Evolutionary conservation across 1,140 invertebrate species (phyloP).

Genomic region (Diploscapter pachys): DNA sequence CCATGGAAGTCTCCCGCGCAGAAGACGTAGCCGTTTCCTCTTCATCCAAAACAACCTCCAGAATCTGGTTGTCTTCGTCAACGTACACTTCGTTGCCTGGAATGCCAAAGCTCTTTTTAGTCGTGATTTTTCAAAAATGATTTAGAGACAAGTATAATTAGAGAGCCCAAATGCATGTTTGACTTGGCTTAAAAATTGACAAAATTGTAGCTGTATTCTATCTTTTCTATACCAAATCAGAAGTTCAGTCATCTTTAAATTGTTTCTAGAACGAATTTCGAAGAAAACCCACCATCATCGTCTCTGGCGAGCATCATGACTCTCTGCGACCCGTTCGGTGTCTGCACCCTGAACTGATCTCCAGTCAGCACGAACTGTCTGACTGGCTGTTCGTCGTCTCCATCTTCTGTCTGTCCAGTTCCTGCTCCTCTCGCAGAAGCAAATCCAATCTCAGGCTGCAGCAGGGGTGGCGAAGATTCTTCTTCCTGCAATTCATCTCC

Average conservation of each 20-base stretch:
- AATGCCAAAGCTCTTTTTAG: conserved; percentile 11
- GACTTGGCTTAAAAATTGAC: too few relatives aligned
- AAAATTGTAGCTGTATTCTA: too few relatives aligned
- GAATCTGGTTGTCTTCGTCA: conserved; percentile 25
- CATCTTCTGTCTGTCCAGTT: not conserved
- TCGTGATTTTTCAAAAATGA: not conserved
- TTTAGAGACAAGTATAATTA: too few relatives aligned
- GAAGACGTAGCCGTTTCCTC: not conserved
- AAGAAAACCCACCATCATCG: not conserved
- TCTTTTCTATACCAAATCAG: not conserved
- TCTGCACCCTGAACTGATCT: too few relatives aligned
- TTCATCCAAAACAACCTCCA: conserved; percentile 13
- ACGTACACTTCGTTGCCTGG: conserved; percentile 27
- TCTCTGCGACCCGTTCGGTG: not conserved
- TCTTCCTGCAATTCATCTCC: too few relatives aligned
- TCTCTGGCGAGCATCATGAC: not conserved
- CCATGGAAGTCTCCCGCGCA: not conserved
- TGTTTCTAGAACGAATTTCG: conserved; percentile 1
- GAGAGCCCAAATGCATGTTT: too few relatives aligned
- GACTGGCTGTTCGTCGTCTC: not conserved
- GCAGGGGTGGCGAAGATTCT: too few relatives aligned
- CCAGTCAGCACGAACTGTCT: not conserved
- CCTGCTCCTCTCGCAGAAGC: not conserved
- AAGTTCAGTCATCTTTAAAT: not conserved
- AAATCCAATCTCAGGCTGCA: too few relatives aligned